phyloP scores from a whole-genome alignment of 2,888 invertebrate genomes.

The Luperina testacea region DNA sequence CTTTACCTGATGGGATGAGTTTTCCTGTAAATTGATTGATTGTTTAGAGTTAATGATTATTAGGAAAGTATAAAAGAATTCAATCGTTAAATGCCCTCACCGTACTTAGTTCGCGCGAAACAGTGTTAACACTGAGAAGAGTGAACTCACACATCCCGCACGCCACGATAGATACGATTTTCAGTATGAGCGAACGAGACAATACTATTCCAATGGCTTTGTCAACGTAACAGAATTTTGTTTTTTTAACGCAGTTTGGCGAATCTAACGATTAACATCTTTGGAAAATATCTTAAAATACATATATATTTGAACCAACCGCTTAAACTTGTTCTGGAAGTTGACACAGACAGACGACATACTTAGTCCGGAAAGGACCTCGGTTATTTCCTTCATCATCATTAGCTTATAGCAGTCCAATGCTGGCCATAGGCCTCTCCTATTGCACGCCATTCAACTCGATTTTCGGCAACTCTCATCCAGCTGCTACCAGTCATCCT shows the following conservation, averaged over 20 bases:
- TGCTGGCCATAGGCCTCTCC: too few species aligned
- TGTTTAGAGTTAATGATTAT: conserved; percentile 28
- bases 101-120: background rate
- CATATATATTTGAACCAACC: background rate
- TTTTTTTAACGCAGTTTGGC: background rate
- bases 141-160: background rate
- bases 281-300: background rate
- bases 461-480: too few species aligned
- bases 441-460: too few species aligned
- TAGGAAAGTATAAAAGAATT: background rate
- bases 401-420: too few species aligned
- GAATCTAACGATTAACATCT: background rate
- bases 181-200: background rate
- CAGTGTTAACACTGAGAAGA: background rate
- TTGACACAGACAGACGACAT: background rate
- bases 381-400: background rate
- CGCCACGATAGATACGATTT: background rate
- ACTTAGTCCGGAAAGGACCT: background rate
- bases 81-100: background rate
- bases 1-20: conserved; percentile 81
- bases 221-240: background rate
- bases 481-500: too few species aligned
- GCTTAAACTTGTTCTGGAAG: conserved; percentile 2
- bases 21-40: conserved; percentile 68
- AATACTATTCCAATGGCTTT: background rate